Base-by-base conservation (phyloP, 2,888 invertebrate genomes). In the Craniophora ligustri region DNA sequence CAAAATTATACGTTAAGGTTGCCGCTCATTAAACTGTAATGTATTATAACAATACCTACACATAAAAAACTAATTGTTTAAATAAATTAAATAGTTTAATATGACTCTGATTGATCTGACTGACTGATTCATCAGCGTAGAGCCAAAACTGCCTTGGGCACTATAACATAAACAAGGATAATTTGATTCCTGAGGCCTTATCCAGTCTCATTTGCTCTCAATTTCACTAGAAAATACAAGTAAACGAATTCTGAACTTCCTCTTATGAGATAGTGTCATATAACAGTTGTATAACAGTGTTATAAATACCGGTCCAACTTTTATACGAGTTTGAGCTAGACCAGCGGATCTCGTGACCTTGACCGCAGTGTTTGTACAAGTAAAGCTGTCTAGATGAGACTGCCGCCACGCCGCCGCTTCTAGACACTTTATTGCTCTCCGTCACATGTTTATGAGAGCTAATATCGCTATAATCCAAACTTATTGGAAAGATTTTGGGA, bases 341-440 rank as follows among this genome's bases (percentile, higher is more conserved):
- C 18, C 42, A 34, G 47, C 35, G 23, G 28, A 42, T 21, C 41
- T 4, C 10, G 1, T 32, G 46, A 47, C 62, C 60, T 51, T 63
- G 60, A 44, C 51, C 51, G 13, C 16, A 0, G 19, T 40, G 28
- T 39, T 18, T 35, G 30, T 30, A 18, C 13, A 28, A 40, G 38
- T 35, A 23, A n/a, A 48, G 14, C 6, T 10, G n/a, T 46, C 46
- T 48, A 45, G 26, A 34, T 18, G 50, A 58, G 45, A 45, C 47
- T 32, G 15, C 15, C 19, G 26, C 13, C n/a, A 26, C 26, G 31
- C 42, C 56, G 39, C 59, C 32, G 32, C 32, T 39, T 35, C 57
- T 30, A 40, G 14, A 65, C 49, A n/a, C 5, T 65, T 58, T 62
- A 65, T 62, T 58, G 31, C 34, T 35, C n/a, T 19, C 2, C 10